Evolutionary conservation across 1,140 invertebrate genomes (phyloP).

Genomic region (Drosophila busckii): DNA sequence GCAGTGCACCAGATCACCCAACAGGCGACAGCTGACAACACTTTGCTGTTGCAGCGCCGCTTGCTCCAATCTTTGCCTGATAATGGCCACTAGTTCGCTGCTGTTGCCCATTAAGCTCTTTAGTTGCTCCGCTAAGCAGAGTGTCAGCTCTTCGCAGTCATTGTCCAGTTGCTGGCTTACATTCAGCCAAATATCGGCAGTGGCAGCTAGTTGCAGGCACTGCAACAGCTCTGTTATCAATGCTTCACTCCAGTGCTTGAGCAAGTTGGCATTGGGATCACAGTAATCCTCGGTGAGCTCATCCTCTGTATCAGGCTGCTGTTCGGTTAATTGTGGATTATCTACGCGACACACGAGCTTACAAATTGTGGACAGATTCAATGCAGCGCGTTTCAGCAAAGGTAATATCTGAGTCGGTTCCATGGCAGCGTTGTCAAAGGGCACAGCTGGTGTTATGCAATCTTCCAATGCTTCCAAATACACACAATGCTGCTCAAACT

Average conservation of each 20-base stretch:
- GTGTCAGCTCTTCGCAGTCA: conserved; percentile 21
- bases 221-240: conserved; percentile 44
- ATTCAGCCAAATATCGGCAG: conserved; percentile 47
- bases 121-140: conserved; percentile 52
- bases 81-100: conserved; percentile 37
- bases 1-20: conserved; percentile 41
- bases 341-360: conserved; percentile 49
- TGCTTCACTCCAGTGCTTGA: conserved; percentile 58
- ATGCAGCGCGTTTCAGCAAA: conserved; percentile 32
- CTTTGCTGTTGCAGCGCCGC: conserved; percentile 25
- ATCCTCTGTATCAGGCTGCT: conserved; percentile 47
- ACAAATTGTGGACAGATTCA: conserved; percentile 53
- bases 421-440: conserved; percentile 29
- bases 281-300: conserved; percentile 72
- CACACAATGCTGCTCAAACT: conserved; percentile 51
- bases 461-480: conserved; percentile 35
- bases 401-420: conserved; percentile 4
- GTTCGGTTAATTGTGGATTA: conserved; percentile 6
- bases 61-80: conserved; percentile 50
- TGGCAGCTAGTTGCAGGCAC: conserved; percentile 44
- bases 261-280: conserved; percentile 70
- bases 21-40: conserved; percentile 40
- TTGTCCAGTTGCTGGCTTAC: conserved; percentile 8
- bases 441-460: conserved; percentile 26
- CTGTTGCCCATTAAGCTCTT: conserved; percentile 47